Evolutionary conservation across 2,113 vertebrate genomes (phyloP).

Genomic region (Albula goreensis): DNA sequence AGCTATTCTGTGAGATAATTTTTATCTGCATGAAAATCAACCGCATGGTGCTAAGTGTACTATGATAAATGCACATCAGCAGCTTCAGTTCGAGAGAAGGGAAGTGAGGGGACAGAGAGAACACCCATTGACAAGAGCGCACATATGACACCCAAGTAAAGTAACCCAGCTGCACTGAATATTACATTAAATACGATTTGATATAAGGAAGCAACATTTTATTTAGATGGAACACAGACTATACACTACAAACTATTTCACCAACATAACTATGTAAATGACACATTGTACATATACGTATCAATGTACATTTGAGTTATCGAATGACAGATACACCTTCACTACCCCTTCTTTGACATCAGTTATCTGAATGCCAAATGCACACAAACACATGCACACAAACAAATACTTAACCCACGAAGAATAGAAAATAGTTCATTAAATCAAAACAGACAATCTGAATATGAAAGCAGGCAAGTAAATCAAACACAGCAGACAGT

Average conservation of each 20-base stretch:
- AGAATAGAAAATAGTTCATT: not conserved
- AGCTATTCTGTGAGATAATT: not conserved
- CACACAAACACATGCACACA: not conserved
- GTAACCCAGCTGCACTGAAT: not conserved
- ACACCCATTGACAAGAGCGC: no score
- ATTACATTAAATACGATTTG: no score
- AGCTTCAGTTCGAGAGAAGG: no score
- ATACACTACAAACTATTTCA: not conserved
- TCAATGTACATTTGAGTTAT: not conserved
- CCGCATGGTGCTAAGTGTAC: not conserved
- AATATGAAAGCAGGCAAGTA: not conserved
- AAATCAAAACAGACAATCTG: not conserved
- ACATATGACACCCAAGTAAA: no score
- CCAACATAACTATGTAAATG: not conserved
- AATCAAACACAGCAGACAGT: slow-evolving; percentile 19
- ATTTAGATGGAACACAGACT: not conserved
- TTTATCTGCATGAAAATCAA: not conserved
- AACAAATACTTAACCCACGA: not conserved
- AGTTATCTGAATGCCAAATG: not conserved
- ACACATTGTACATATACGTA: not conserved
- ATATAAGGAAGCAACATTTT: no score
- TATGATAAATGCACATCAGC: not conserved
- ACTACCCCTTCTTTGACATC: not conserved
- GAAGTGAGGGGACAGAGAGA: no score
- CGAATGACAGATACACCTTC: not conserved